Percentiles rank a stretch among this genome's conserved stretches.
These are phyloP conservation scores for Microctonus hyperodae DNA, from an alignment of 2,888 invertebrate genomes.

Conservation along the genomic window DNA sequence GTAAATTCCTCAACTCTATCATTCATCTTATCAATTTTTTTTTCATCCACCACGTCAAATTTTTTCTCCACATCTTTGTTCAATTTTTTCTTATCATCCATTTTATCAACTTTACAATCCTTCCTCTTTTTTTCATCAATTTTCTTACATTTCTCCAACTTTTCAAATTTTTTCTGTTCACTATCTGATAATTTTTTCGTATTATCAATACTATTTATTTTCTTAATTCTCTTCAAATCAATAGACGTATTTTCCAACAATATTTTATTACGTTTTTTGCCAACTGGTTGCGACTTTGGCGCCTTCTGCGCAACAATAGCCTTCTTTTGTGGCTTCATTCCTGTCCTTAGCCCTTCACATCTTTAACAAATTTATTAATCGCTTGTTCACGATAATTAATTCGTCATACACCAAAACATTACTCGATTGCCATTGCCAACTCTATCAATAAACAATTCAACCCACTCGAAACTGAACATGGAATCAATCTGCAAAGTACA, in stretches of 20 bases:
- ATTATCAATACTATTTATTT: conserved; percentile 37
- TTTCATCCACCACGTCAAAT: conserved; percentile 35
- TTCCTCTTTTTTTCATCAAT: conserved; percentile 32
- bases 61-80: conserved; percentile 40
- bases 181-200: conserved; percentile 52
- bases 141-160: conserved; percentile 24
- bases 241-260: conserved; percentile 49
- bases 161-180: conserved; percentile 43
- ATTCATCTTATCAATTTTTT: conserved; percentile 25
- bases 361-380: conserved; percentile 42
- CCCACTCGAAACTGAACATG: background rate
- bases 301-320: conserved; percentile 59
- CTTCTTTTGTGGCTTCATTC: conserved; percentile 63
- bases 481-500: background rate
- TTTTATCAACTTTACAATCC: conserved; percentile 33
- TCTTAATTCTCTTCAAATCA: conserved; percentile 40
- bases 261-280: conserved; percentile 56
- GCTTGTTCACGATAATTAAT: background rate
- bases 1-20: conserved; percentile 14
- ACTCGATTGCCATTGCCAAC: conserved; percentile 53
- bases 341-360: conserved; percentile 51
- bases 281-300: conserved; percentile 57
- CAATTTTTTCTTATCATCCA: conserved; percentile 39
- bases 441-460: background rate
- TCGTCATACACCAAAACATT: conserved; percentile 37